These are phyloP conservation scores for Neosalanx taihuensis DNA, from an alignment of 2,797 vertebrate species.

Conservation along the genomic window DNA sequence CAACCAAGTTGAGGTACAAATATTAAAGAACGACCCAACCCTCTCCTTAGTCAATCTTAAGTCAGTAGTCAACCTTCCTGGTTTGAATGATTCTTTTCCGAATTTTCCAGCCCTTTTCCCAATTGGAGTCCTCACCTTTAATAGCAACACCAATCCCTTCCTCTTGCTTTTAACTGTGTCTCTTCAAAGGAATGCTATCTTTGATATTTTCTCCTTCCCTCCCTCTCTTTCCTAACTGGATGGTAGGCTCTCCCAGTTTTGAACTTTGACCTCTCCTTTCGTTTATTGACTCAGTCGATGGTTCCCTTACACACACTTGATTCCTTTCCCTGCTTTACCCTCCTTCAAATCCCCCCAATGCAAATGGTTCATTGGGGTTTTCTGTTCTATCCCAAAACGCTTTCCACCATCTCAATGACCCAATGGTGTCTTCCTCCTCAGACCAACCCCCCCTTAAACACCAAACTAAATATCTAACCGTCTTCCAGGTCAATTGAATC, in stretches of 20 bases:
- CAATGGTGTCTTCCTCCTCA: conserved; percentile 52
- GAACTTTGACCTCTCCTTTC: conserved; percentile 53
- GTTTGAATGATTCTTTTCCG: conserved; percentile 67
- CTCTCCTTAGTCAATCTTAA: conserved; percentile 56
- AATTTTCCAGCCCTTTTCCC: conserved; percentile 66
- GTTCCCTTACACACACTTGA: conserved; percentile 56
- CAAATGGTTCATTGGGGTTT: conserved; percentile 70
- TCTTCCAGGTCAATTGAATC: conserved; percentile 48
- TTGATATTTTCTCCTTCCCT: conserved; percentile 50
- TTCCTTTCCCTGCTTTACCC: conserved; percentile 65
- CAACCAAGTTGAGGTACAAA: conserved; percentile 79
- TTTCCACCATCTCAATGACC: conserved; percentile 59
- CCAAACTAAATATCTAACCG: conserved; percentile 56
- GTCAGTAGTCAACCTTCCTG: conserved; percentile 70
- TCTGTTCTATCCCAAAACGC: conserved; percentile 61
- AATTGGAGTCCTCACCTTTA: conserved; percentile 58
- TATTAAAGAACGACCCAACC: conserved; percentile 67
- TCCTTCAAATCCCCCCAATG: conserved; percentile 60
- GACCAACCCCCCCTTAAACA: conserved; percentile 61
- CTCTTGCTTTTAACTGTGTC: conserved; percentile 73
- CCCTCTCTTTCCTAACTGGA: conserved; percentile 63
- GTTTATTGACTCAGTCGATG: conserved; percentile 55
- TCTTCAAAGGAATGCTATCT: conserved; percentile 72
- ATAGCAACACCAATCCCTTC: conserved; percentile 63
- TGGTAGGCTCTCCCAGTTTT: conserved; percentile 65